Base-by-base conservation (phyloP, 2,888 invertebrate species). In the Microchrysa polita region DNA sequence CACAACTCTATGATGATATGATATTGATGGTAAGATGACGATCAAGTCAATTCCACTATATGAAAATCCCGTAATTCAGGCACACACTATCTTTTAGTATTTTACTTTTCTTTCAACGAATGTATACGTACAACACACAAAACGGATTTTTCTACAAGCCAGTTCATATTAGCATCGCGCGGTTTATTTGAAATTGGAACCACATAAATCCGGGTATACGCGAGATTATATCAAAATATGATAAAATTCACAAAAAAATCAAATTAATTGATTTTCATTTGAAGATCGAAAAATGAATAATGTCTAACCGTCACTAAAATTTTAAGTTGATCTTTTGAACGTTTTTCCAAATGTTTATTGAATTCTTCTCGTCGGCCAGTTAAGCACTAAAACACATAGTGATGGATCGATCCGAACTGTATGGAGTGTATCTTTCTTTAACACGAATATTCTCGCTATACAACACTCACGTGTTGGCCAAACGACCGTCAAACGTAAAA, bases 401-500 rank as follows among this genome's bases (percentile, higher is more conserved):
- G 16, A n/a, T 48, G 48, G 48, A 44, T 65, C 65, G 48, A 44
- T 65, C 65, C 65, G 65, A 18, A 65, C 44, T 20, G 55, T 55
- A 69, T 52, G n/a, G n/a, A n/a, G 53, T 67, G 34, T 57, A 69
- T n/a, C 55, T 34, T 34, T 34, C 7, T 34, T 7, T n/a, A n/a
- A n/a, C 27, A 34, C 27, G 27, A 34, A 34, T 34, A 34, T n/a
- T n/a, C 27, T 34, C 27, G 27, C 27, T 34, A 40, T 55, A 61
- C 73, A 59, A 67, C 65, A 72, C 63, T 57, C 82, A 83, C 84
- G 84, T 84, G 84, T 82, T 83, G 80, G 81, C 83, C 79, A 81
- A 81, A 81, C 82, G 81, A 84, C 81, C 82, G 83, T 82, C 82
- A 81, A 84, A 83, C 81, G 82, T 81, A 81, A 84, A 84, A 84